Evolutionary conservation across 2,113 vertebrate species (phyloP).

Genomic region (Addax nasomaculatus): DNA sequence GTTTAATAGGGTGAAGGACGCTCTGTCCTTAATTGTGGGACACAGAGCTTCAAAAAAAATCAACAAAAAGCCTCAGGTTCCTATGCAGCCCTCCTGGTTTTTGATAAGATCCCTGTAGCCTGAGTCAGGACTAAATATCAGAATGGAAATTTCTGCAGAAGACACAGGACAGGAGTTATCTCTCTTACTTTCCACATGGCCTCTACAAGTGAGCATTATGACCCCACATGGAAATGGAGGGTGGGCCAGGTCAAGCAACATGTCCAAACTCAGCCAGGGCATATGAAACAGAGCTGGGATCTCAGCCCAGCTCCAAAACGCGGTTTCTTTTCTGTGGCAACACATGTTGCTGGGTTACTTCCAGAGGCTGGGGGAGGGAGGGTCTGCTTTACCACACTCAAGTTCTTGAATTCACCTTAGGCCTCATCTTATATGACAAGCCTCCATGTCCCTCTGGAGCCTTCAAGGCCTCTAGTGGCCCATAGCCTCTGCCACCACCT

Average conservation of each 20-base stretch:
- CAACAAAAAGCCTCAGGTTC: not conserved
- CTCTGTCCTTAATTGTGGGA: not conserved
- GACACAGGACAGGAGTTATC: accelerated
- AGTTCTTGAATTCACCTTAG: not conserved
- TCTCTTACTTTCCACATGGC: not conserved
- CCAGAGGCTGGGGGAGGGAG: not conserved
- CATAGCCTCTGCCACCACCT: not conserved
- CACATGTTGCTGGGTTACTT: not conserved
- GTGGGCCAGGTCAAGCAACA: not conserved
- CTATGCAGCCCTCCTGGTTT: not conserved
- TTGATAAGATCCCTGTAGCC: too few species aligned
- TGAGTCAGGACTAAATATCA: not conserved
- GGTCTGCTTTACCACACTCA: not conserved
- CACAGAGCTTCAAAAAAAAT: not conserved
- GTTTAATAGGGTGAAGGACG: not conserved
- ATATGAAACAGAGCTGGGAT: not conserved
- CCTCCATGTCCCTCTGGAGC: too few species aligned
- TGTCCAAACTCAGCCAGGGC: not conserved
- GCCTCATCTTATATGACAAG: not conserved
- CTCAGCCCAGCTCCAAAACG: not conserved
- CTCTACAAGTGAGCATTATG: not conserved
- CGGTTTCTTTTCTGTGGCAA: not conserved
- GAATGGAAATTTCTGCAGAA: not conserved
- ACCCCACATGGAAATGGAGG: not conserved
- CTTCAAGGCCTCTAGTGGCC: too few species aligned